Evolutionary conservation across 2,113 vertebrate species (phyloP), one percentile per base, ranked within the genome.

Genomic region (Halcyon senegalensis): DNA sequence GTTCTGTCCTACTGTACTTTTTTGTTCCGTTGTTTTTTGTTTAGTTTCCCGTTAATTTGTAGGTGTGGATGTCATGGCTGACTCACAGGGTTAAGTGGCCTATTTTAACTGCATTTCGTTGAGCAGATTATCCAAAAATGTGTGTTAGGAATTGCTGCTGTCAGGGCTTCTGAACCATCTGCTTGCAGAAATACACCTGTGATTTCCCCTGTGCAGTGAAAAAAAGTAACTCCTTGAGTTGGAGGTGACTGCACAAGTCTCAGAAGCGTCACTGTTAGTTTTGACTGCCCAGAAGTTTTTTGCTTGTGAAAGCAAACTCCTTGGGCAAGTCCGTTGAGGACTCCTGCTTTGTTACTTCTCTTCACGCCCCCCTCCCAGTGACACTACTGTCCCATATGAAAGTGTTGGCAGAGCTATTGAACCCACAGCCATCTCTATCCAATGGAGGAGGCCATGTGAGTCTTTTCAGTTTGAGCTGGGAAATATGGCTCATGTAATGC

Each of bases 401-500:
- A 23, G 20, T 14, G 13, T 7, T n/a, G 48, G 10, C 41, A 28
- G 30, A 56, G 37, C n/a, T 46, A 2, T 30, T 59, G 53, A 7
- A 13, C 23, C 43, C 14, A 9, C 21, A 19, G 1, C 28, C 2
- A 39, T 37, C 39, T 56, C 13, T 19, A 13, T n/a, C 12, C 7
- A 63, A 16, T 55, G 51, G 25, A 27, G 50, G 21, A 50, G 74
- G 80, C 5, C 16, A 10, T 18, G 27, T 2, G 27, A 59, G 13
- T 33, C 14, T 46, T 28, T 43, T 11, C 21, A 60, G 11, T n/a
- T 30, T 16, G 24, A 67, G 5, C 23, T 74, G 72, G 70, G 27
- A 18, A 59, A 21, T 13, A 12, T 16, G 14, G 6, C 56, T n/a
- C 0, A 1, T 19, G 44, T 7, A 5, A 8, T 1, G 0, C 7